Percentiles rank a stretch among this genome's conserved stretches.
phyloP scores from a whole-genome alignment of 2,888 invertebrate genomes.

The Rhagonycha lutea region DNA sequence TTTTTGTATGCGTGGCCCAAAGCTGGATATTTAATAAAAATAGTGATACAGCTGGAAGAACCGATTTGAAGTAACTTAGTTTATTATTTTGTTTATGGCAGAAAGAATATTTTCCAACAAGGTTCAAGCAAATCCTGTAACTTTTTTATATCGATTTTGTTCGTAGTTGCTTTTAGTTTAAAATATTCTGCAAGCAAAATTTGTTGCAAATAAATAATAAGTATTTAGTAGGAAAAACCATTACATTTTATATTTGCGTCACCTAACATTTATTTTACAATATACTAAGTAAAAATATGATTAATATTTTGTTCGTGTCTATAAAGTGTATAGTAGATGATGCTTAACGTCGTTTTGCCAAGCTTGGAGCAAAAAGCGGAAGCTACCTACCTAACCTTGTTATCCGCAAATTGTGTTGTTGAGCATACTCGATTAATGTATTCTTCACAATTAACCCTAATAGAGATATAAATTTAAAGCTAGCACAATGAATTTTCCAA shows the following conservation, averaged over 20 bases:
- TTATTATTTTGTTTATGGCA: too few relatives aligned
- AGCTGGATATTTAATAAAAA: too few relatives aligned
- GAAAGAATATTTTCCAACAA: neutral
- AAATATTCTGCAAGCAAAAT: neutral
- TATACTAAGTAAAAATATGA: neutral
- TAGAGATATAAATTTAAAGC: constrained; percentile 35
- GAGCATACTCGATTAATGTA: constrained; percentile 42
- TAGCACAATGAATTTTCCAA: constrained; percentile 22
- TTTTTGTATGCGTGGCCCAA: too few relatives aligned
- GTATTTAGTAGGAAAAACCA: neutral
- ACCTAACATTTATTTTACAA: neutral
- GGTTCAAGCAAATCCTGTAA: neutral
- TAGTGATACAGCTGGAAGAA: too few relatives aligned
- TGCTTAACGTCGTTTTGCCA: constrained; percentile 27
- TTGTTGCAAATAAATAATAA: neutral
- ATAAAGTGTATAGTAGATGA: neutral
- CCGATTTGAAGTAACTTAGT: too few relatives aligned
- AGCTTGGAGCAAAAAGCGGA: constrained; percentile 26
- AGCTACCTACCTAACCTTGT: constrained; percentile 37
- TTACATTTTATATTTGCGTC: neutral
- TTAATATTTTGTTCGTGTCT: neutral
- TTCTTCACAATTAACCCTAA: constrained; percentile 41
- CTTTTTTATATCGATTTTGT: neutral
- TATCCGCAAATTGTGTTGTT: constrained; percentile 42
- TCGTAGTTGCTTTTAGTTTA: neutral